Base-by-base conservation (phyloP, 2,888 invertebrate species). In the Hypsopygia costalis region DNA sequence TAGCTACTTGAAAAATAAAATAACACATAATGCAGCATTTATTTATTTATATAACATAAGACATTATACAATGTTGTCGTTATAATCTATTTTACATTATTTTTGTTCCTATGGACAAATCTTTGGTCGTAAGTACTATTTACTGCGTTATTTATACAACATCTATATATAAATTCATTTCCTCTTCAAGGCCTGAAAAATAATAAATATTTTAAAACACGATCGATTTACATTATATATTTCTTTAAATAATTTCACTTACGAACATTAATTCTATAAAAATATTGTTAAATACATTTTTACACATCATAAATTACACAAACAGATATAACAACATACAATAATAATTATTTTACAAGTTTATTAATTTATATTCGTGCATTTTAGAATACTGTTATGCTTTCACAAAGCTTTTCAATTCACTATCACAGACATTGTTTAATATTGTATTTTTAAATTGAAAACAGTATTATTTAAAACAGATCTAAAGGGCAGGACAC, bases 391-490 rank as follows among this genome's bases (percentile, higher is more conserved):
- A 85, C 81, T 82, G 81, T 66, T 66, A 63, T 57, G 64, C 71
- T 70, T 81, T 81, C 65, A 69, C 62, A 81, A 82, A 81, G 81
- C 81, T 60, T 21, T 21, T 74, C 64, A 73, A 75, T 70, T 75
- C 72, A 67, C 81, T 86, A 85, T 86, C 86, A 86, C 85, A 86
- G 86, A 79, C 65, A 55, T 43, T 40, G 44, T 50, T 49, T 40
- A 44, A 51, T 48, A 49, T 49, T 49, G 46, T 49, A 46, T 27
- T 11, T 21, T 34, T 28, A 10, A 41, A 35, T 33, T 30, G n/a
- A 40, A 41, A 38, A 31, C 11, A 31, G 8, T 16, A 16, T 3
- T 4, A 11, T 11, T 11, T 11, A 6, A 11, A 11, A 11, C 12
- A 11, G 11, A 31, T 11, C 11, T 31, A 11, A n/a, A 11, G 16